Percentiles rank a stretch among this genome's conserved stretches.
Conservation (phyloP, 2,113 vertebrate species). For the Spea bombifrons region DNA sequence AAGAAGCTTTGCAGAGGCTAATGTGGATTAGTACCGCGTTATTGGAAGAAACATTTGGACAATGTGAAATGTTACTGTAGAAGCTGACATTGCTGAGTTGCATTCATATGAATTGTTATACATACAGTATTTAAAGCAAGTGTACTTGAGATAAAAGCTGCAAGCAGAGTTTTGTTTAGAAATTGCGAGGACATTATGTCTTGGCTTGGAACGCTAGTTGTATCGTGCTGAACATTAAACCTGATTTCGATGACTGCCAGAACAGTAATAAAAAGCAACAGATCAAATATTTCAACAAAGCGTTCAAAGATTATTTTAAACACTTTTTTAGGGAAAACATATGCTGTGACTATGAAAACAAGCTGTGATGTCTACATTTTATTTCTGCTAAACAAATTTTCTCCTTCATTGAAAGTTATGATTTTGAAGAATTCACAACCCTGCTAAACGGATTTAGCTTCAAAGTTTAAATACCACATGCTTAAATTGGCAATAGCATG, state of each 20-base stretch:
- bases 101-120: no score
- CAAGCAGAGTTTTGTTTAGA: background rate
- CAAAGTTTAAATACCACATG: background rate
- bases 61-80: no score
- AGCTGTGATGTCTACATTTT: background rate
- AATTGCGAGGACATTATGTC: conserved; percentile 13
- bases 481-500: background rate
- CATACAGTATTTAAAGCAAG: background rate
- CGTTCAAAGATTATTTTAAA: conserved; percentile 20
- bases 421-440: background rate
- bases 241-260: conserved; percentile 24
- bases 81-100: no score
- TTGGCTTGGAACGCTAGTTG: conserved; percentile 2
- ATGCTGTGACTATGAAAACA: background rate
- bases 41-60: no score
- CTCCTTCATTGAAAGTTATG: conserved; percentile 9
- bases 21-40: no score
- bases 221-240: conserved; percentile 1
- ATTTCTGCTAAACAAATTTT: conserved; percentile 25
- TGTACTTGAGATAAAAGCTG: background rate
- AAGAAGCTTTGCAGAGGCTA: no score
- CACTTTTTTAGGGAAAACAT: conserved; percentile 25
- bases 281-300: conserved; percentile 20
- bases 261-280: conserved; percentile 28
- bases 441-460: background rate